Evolutionary conservation across 1,140 invertebrate species (phyloP).

Genomic region (Caenorhabditis inopinata): DNA sequence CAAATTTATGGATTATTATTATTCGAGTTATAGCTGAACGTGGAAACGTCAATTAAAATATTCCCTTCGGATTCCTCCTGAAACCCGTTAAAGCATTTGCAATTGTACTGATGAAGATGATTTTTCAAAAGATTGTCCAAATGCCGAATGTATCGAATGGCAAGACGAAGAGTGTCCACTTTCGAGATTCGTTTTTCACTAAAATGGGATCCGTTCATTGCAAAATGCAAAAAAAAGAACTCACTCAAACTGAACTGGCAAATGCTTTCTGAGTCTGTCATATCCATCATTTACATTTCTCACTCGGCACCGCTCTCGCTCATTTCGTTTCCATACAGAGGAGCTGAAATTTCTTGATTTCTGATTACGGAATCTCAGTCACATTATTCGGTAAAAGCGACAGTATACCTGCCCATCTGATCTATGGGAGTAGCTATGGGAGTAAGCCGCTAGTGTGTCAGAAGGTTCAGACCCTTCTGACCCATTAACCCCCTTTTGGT

Average conservation of each 20-base stretch:
- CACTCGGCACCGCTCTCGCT: constrained; percentile 71
- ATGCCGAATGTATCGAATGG: constrained; percentile 68
- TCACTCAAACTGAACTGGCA: constrained; percentile 68
- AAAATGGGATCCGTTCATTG: too few species aligned
- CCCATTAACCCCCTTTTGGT: too few species aligned
- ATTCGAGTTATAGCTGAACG: background rate
- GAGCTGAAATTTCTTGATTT: too few species aligned
- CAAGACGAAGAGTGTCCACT: constrained; percentile 69
- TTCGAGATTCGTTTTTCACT: constrained; percentile 69
- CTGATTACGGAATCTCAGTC: too few species aligned
- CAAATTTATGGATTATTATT: too few species aligned
- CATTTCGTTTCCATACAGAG: constrained; percentile 68
- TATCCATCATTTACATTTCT: constrained; percentile 81
- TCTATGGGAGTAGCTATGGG: too few species aligned
- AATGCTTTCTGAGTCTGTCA: constrained; percentile 76
- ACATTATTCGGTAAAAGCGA: too few species aligned
- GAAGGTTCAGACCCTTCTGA: too few species aligned
- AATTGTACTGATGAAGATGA: background rate
- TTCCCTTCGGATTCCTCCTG: constrained; percentile 43
- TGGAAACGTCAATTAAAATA: constrained; percentile 19
- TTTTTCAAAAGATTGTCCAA: constrained; percentile 65
- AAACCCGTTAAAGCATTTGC: constrained; percentile 43
- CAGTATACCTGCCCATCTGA: too few species aligned
- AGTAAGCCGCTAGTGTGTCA: too few species aligned
- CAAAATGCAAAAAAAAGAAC: background rate